These are phyloP conservation scores for Hyperopisus bebe DNA, from an alignment of 2,113 vertebrate species.

Conservation along the genomic window DNA sequence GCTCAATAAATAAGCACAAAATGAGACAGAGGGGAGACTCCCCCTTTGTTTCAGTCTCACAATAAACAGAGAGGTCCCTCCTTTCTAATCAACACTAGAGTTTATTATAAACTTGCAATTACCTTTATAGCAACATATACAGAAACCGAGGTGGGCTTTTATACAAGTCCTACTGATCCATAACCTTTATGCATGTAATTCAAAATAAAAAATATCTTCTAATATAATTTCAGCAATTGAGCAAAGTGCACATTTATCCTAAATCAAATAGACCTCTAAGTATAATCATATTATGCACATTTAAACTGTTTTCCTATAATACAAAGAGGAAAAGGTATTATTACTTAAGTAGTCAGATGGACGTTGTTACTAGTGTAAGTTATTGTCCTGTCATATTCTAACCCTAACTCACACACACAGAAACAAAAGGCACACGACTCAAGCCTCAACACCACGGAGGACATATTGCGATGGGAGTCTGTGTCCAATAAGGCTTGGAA, in stretches of 20 bases:
- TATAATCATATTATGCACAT: constrained; percentile 17
- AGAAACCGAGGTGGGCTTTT: constrained; percentile 12
- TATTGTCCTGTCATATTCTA: not conserved
- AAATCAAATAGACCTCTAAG: constrained; percentile 11
- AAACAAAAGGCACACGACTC: constrained; percentile 9
- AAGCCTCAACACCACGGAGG: not conserved
- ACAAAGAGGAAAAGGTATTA: constrained; percentile 19
- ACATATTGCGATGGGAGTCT: not conserved
- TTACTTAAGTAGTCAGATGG: constrained; percentile 10
- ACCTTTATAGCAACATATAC: constrained; percentile 20
- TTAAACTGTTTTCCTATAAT: constrained; percentile 13
- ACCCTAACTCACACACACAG: not conserved
- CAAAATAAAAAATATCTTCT: constrained; percentile 21
- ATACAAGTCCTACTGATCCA: constrained; percentile 18
- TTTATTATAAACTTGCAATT: constrained; percentile 26
- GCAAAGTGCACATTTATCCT: constrained; percentile 14
- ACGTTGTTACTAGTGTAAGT: constrained; percentile 8
- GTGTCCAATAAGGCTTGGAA: constrained; percentile 4
- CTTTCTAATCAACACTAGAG: constrained; percentile 19
- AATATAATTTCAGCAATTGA: constrained; percentile 14
- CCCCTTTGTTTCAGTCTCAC: not conserved
- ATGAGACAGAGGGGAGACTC: not conserved
- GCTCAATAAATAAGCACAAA: not conserved
- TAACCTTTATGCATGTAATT: constrained; percentile 16
- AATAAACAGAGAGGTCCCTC: not conserved